Evolutionary conservation across 2,797 vertebrate species (phyloP).

Genomic region (Sardinella longiceps): DNA sequence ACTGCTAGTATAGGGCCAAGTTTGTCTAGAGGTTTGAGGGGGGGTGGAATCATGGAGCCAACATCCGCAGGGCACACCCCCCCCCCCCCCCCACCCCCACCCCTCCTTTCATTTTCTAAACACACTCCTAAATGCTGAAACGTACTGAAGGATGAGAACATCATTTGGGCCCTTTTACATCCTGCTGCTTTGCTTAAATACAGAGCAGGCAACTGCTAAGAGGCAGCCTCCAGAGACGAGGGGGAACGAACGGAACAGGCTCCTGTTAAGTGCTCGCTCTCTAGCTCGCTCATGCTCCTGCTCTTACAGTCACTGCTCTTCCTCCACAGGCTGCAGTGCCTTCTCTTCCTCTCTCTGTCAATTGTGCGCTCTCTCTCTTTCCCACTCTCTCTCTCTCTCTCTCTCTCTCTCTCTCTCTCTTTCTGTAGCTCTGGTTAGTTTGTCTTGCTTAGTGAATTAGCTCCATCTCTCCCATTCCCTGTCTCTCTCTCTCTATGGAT

Average conservation of each 20-base stretch:
- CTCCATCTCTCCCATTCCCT: not conserved
- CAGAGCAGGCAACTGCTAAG: constrained; percentile 17
- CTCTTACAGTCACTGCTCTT: not conserved
- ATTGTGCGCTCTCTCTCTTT: not conserved
- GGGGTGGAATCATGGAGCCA: not conserved
- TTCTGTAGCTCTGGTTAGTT: not conserved
- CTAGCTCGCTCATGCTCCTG: not conserved
- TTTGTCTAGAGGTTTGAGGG: not conserved
- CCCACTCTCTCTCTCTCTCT: not conserved
- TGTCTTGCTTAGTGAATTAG: no score
- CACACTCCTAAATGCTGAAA: not conserved
- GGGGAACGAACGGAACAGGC: not conserved
- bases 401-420: not conserved
- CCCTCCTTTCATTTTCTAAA: not conserved
- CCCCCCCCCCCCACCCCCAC: no score
- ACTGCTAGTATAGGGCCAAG: not conserved
- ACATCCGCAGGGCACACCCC: not conserved
- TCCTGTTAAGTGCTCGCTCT: not conserved
- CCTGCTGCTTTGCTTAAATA: constrained; percentile 19
- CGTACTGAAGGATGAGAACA: not conserved
- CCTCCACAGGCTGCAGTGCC: not conserved
- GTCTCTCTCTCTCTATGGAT: not conserved
- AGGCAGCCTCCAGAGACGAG: constrained; percentile 5
- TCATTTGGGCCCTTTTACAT: not conserved
- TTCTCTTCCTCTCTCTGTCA: not conserved